Conservation (phyloP, 1,140 invertebrate species). For the Pachyrhynchus sulphureomaculatus region DNA sequence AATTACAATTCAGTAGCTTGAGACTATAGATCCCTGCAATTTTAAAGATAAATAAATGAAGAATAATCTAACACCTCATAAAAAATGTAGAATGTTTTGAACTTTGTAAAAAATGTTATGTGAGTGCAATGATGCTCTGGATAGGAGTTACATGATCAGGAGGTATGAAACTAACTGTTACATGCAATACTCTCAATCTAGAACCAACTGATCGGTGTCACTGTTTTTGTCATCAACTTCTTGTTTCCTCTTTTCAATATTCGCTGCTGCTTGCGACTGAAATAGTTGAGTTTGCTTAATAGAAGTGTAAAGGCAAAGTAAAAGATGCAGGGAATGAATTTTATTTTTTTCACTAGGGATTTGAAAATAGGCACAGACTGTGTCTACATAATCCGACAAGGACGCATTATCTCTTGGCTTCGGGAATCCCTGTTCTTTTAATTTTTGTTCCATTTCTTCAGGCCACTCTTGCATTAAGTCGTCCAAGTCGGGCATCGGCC, state of each 20-base stretch:
- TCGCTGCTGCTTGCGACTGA: conserved; percentile 22
- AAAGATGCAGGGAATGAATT: conserved; percentile 85
- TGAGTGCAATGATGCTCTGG: too few relatives aligned
- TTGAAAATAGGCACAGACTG: conserved; percentile 81
- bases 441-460: conserved; percentile 75
- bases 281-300: conserved; percentile 61
- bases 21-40: too few relatives aligned
- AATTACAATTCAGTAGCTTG: too few relatives aligned
- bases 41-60: too few relatives aligned
- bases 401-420: conserved; percentile 73
- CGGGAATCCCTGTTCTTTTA: conserved; percentile 76
- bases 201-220: conserved; percentile 42
- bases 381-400: conserved; percentile 74
- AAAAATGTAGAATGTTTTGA: too few relatives aligned
- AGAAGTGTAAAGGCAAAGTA: conserved; percentile 85
- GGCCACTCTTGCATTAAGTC: conserved; percentile 94
- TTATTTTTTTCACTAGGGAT: conserved; percentile 79
- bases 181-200: conserved; percentile 41
- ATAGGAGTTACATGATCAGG: too few relatives aligned
- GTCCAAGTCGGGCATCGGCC: conserved; percentile 93
- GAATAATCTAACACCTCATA: too few relatives aligned
- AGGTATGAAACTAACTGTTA: too few relatives aligned
- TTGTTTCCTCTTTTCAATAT: conserved; percentile 16
- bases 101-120: too few relatives aligned
- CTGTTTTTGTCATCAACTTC: conserved; percentile 10